A percentile compares a stretch with the other conserved stretches of the same genome.
Evolutionary conservation across 1,140 invertebrate species (phyloP).

Genomic region (Venustaconcha ellipsiformis): DNA sequence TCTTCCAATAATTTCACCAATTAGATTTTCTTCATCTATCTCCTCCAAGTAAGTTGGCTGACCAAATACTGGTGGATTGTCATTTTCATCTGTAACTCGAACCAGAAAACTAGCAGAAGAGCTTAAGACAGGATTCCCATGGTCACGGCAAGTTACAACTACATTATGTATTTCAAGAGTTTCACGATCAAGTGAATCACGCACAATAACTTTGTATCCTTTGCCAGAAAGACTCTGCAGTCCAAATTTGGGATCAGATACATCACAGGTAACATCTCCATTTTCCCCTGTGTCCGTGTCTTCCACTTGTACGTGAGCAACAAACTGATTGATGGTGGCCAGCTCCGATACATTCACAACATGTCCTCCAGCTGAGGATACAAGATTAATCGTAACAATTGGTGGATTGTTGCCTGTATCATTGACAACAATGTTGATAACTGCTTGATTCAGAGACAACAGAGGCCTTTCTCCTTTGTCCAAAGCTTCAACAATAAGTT

Average conservation of each 20-base stretch:
- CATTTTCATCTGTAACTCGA: slow-evolving; percentile 92
- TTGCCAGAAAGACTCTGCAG: slow-evolving; percentile 40
- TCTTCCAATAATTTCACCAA: slow-evolving; percentile 89
- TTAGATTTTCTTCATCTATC: slow-evolving; percentile 91
- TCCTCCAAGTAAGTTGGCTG: slow-evolving; percentile 87
- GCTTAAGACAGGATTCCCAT: slow-evolving; percentile 86
- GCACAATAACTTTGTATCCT: slow-evolving; percentile 76
- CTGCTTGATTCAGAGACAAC: slow-evolving; percentile 72
- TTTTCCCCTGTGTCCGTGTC: slow-evolving; percentile 54
- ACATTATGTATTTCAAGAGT: slow-evolving; percentile 84
- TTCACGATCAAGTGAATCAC: slow-evolving; percentile 92
- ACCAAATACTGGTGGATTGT: slow-evolving; percentile 94
- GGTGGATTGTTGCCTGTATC: slow-evolving; percentile 96
- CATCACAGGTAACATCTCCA: slow-evolving; percentile 47
- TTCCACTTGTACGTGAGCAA: slow-evolving; percentile 53
- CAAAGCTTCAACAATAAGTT: slow-evolving; percentile 62
- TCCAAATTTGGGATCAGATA: slow-evolving; percentile 39
- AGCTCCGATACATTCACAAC: slow-evolving; percentile 65
- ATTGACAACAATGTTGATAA: slow-evolving; percentile 76
- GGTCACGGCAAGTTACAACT: slow-evolving; percentile 93
- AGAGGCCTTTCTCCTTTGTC: slow-evolving; percentile 68
- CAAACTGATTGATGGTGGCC: slow-evolving; percentile 40
- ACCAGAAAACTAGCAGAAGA: slow-evolving; percentile 92
- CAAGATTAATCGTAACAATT: slow-evolving; percentile 76
- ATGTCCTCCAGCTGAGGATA: slow-evolving; percentile 40